phyloP scores from a whole-genome alignment of 2,888 invertebrate species.

The Epinotia nisella region DNA sequence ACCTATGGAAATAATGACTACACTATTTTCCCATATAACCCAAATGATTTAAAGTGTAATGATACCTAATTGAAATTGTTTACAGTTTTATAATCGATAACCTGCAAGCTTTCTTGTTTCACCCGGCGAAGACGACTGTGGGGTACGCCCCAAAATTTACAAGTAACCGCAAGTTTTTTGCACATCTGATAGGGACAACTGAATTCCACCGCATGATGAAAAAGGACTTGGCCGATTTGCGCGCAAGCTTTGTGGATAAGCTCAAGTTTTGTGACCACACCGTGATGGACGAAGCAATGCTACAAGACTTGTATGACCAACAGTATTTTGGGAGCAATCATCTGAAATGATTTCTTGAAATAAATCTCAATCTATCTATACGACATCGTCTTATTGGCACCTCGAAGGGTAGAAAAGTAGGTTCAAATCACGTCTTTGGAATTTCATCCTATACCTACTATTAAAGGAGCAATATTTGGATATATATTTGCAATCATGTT shows the following conservation, averaged over 20 bases:
- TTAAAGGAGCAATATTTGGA: too few relatives aligned
- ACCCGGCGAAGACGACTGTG: constrained; percentile 70
- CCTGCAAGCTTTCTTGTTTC: constrained; percentile 63
- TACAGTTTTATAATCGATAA: constrained; percentile 67
- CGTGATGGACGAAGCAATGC: constrained; percentile 31
- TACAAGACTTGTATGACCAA: constrained; percentile 63
- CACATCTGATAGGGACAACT: constrained; percentile 65
- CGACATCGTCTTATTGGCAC: not conserved
- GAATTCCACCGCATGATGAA: constrained; percentile 66
- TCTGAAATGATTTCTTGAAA: not conserved
- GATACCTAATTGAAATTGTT: constrained; percentile 22
- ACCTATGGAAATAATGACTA: too few relatives aligned
- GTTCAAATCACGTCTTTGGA: too few relatives aligned
- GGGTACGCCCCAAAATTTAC: constrained; percentile 69
- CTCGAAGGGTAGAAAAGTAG: not conserved
- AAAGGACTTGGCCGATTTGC: constrained; percentile 60
- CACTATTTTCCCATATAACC: too few relatives aligned
- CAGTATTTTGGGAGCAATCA: constrained; percentile 56
- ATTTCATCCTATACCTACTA: too few relatives aligned
- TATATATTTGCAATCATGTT: too few relatives aligned
- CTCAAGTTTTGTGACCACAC: constrained; percentile 64
- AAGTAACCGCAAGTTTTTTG: constrained; percentile 72
- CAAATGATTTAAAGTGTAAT: too few relatives aligned
- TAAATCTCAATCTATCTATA: not conserved
- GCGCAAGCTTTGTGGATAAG: constrained; percentile 58